phyloP scores from a whole-genome alignment of 1,140 invertebrate genomes.

The Drosophila sucinea region DNA sequence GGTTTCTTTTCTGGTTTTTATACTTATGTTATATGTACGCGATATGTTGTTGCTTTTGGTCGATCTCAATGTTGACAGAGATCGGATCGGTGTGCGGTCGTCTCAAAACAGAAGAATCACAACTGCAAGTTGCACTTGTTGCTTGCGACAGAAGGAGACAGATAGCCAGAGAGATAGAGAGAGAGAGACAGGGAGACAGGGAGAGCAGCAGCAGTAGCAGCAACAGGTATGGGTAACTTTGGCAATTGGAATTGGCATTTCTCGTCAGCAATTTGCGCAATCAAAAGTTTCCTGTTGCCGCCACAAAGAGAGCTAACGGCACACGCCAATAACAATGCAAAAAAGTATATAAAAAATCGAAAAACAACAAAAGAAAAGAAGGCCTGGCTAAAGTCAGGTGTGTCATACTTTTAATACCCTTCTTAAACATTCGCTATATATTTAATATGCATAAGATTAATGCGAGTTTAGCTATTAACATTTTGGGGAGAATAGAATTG shows the following conservation, averaged over 20 bases:
- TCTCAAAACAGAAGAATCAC: slow-evolving; percentile 41
- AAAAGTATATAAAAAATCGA: slow-evolving; percentile 21
- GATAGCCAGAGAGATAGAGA: background rate
- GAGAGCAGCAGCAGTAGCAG: slow-evolving; percentile 10
- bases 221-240: slow-evolving; percentile 49
- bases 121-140: slow-evolving; percentile 49
- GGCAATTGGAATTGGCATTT: slow-evolving; percentile 76
- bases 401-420: background rate
- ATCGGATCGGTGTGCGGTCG: slow-evolving; percentile 12
- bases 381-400: background rate
- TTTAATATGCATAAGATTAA: too few relatives aligned
- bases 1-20: slow-evolving; percentile 5
- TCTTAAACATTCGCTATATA: background rate
- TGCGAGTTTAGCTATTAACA: too few relatives aligned
- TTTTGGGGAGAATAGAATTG: too few relatives aligned
- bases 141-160: slow-evolving; percentile 1
- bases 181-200: slow-evolving; percentile 19
- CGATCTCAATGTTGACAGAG: slow-evolving; percentile 39
- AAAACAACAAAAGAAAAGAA: slow-evolving; percentile 33
- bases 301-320: slow-evolving; percentile 60
- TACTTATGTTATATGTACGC: background rate
- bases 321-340: slow-evolving; percentile 54
- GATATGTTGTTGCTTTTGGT: slow-evolving; percentile 11
- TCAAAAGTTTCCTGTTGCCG: slow-evolving; percentile 75
- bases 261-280: slow-evolving; percentile 69